Conservation (phyloP, 2,113 vertebrate genomes). For the Odobenus rosmarus region DNA sequence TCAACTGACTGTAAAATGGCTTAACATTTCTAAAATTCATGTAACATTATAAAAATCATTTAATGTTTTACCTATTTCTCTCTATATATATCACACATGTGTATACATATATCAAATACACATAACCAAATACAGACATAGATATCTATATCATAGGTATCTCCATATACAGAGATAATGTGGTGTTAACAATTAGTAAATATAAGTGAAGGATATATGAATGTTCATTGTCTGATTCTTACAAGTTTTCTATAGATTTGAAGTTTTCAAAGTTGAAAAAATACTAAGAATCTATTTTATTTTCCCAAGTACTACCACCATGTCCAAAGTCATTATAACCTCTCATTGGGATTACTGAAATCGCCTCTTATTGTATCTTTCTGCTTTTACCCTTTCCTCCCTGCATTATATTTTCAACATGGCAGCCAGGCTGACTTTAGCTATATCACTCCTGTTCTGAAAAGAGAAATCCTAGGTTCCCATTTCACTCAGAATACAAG, state of each 20-base stretch:
- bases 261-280: neutral
- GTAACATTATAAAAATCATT: neutral
- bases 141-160: neutral
- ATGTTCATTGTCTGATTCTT: neutral
- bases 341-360: neutral
- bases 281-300: neutral
- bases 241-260: neutral
- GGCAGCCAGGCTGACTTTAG: neutral
- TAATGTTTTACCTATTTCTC: neutral
- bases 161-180: neutral
- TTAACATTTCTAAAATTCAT: neutral
- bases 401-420: neutral
- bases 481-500: neutral
- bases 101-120: neutral
- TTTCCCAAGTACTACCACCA: neutral
- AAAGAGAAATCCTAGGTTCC: neutral
- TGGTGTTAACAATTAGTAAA: neutral
- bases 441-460: neutral
- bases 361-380: neutral
- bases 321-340: neutral
- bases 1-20: neutral
- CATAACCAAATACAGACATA: neutral
- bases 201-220: neutral
- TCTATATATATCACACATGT: neutral
- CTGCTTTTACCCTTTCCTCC: neutral